These are phyloP conservation scores for Drosophila mulleri DNA, from an alignment of 2,888 invertebrate species.

Conservation along the genomic window DNA sequence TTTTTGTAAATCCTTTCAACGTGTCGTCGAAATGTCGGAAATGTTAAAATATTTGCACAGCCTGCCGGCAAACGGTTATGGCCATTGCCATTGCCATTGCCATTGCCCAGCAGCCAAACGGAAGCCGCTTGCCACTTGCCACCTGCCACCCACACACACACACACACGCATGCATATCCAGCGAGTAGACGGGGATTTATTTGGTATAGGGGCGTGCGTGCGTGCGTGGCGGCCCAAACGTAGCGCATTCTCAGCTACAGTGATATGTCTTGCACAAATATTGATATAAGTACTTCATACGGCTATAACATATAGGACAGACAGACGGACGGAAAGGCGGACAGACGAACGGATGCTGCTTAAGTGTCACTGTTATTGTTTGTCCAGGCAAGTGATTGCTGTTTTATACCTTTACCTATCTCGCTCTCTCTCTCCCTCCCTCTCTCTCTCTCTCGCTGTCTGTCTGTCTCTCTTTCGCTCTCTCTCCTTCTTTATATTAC, in stretches of 20 bases:
- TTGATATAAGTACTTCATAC: conserved; percentile 57
- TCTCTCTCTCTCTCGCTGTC: background rate
- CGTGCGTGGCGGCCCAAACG: conserved; percentile 51
- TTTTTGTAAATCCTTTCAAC: conserved; percentile 82
- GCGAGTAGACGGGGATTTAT: conserved; percentile 52
- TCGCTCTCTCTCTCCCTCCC: background rate
- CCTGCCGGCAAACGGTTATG: conserved; percentile 44
- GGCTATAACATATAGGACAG: conserved; percentile 15
- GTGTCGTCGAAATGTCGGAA: conserved; percentile 78
- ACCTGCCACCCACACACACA: background rate
- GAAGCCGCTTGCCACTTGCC: conserved; percentile 28
- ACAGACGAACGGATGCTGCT: conserved; percentile 36
- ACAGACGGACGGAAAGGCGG: background rate
- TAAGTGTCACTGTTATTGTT: conserved; percentile 71
- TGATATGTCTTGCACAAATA: conserved; percentile 71
- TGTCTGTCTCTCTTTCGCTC: no score
- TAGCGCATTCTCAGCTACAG: conserved; percentile 31
- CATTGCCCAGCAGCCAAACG: conserved; percentile 28
- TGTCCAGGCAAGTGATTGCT: conserved; percentile 72
- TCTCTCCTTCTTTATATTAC: background rate
- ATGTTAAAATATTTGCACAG: conserved; percentile 82
- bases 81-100: conserved; percentile 2
- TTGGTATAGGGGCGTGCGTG: conserved; percentile 59
- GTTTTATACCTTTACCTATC: conserved; percentile 42
- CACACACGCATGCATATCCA: background rate